Percentiles rank a stretch among this genome's conserved stretches.
Conservation (phyloP, 1,140 invertebrate genomes). For the Ganaspis sp. region DNA sequence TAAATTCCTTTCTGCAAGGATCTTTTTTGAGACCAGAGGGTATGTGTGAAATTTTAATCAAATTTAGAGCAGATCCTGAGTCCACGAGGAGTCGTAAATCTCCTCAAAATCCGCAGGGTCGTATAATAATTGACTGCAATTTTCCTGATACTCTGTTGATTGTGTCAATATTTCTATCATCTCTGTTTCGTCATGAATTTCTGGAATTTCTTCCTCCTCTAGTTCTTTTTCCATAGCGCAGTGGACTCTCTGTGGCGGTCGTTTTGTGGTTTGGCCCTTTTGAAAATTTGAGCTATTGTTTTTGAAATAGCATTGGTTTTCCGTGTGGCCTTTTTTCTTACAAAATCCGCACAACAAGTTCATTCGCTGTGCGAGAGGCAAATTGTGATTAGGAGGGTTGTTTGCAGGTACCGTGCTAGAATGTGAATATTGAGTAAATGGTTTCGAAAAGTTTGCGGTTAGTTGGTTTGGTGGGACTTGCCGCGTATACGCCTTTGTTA, state of each 20-base stretch:
- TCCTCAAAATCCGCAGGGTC: background rate
- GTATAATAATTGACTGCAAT: background rate
- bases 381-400: no score
- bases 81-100: background rate
- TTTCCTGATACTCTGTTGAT: background rate
- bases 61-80: background rate
- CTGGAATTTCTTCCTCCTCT: background rate
- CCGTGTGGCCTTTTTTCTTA: no score
- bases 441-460: no score
- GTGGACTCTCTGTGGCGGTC: background rate
- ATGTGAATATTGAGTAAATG: no score
- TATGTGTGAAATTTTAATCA: background rate
- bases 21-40: background rate
- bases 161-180: background rate
- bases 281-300: background rate
- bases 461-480: background rate
- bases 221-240: background rate
- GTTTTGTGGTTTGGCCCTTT: background rate
- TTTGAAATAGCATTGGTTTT: no score
- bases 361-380: no score
- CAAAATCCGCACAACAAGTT: no score
- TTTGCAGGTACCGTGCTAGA: no score
- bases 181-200: background rate
- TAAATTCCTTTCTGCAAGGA: background rate
- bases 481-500: background rate